Conservation (phyloP, 2,113 vertebrate species). For the Amphiprion percula region DNA sequence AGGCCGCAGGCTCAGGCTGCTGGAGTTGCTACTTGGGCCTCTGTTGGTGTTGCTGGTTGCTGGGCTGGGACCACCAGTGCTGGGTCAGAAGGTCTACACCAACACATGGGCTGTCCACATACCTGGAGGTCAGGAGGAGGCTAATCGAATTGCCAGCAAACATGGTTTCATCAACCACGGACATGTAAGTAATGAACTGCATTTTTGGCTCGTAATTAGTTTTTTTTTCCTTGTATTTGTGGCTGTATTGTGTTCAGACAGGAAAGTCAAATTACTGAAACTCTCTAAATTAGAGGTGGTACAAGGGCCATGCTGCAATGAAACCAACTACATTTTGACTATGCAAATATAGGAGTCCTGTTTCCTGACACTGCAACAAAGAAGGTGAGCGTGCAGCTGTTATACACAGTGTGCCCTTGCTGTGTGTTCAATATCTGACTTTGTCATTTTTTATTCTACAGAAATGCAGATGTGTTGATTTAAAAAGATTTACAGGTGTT, state of each 20-base stretch:
- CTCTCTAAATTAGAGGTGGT: neutral
- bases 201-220: neutral
- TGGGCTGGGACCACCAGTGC: constrained; percentile 79
- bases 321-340: constrained; percentile 18
- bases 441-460: neutral
- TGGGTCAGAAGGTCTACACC: constrained; percentile 89
- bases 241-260: neutral
- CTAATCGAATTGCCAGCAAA: constrained; percentile 88
- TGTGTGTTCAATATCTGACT: neutral
- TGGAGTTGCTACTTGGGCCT: constrained; percentile 83
- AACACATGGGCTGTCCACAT: constrained; percentile 96
- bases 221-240: neutral
- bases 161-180: constrained; percentile 94
- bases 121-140: constrained; percentile 87
- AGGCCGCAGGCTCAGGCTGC: constrained; percentile 74
- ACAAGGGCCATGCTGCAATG: neutral
- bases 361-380: neutral
- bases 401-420: neutral
- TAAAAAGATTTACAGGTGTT: neutral
- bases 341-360: constrained; percentile 5
- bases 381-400: neutral
- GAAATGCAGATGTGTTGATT: neutral
- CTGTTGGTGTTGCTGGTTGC: constrained; percentile 84
- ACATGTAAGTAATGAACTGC: constrained; percentile 84
- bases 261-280: neutral